These are phyloP conservation scores for Macquaria ambigua DNA, from an alignment of 2,113 vertebrate genomes.

Conservation along the genomic window DNA sequence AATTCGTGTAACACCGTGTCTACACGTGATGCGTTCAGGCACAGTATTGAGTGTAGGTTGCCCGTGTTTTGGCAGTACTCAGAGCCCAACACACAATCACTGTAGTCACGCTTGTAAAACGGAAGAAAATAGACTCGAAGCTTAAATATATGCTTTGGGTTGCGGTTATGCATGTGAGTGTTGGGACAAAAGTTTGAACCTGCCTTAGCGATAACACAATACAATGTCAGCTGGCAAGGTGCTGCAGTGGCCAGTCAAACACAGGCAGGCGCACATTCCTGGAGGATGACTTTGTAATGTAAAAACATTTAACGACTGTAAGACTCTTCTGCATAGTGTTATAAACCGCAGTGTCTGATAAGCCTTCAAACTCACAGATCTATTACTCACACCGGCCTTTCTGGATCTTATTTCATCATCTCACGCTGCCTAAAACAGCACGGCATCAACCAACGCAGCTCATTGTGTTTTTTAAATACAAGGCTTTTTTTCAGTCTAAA, in stretches of 20 bases:
- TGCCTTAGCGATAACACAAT: neutral
- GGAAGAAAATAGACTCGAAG: neutral
- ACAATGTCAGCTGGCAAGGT: neutral
- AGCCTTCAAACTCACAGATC: neutral
- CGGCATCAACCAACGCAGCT: neutral
- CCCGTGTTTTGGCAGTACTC: neutral
- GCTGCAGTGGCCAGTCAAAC: neutral
- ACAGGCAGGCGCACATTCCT: neutral
- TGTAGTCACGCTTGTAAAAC: neutral
- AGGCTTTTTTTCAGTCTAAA: neutral
- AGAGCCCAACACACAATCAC: neutral
- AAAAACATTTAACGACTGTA: neutral
- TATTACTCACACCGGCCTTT: neutral
- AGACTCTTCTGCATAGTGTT: neutral
- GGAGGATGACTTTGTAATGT: neutral
- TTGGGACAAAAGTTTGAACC: neutral
- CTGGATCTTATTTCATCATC: neutral
- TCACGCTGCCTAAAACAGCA: neutral
- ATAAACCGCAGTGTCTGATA: neutral
- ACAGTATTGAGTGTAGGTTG: neutral
- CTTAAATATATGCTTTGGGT: neutral
- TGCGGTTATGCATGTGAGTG: too few species aligned
- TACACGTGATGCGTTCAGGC: conserved; percentile 3
- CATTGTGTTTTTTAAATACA: neutral
- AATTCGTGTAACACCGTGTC: neutral